Evolutionary conservation across 1,140 invertebrate genomes (phyloP).

Genomic region (Diachasmimorpha longicaudata): DNA sequence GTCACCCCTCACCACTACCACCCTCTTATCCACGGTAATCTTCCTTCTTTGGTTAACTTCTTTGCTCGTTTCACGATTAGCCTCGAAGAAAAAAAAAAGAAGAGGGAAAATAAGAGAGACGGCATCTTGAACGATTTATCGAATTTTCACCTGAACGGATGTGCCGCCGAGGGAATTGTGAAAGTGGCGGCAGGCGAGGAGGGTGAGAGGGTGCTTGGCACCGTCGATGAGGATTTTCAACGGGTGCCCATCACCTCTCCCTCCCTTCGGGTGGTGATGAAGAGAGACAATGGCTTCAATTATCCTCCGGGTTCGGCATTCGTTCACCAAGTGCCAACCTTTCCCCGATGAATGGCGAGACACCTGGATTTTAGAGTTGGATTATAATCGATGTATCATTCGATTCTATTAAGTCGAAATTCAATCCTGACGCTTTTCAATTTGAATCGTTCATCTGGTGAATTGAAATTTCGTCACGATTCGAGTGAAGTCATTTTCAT

Average conservation of each 20-base stretch:
- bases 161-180: not conserved
- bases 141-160: slow-evolving; percentile 21
- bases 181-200: not conserved
- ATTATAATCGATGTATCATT: slow-evolving; percentile 25
- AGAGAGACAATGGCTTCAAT: slow-evolving; percentile 32
- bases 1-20: not conserved
- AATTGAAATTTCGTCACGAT: not conserved
- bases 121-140: slow-evolving; percentile 20
- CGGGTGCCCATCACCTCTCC: slow-evolving; percentile 25
- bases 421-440: slow-evolving; percentile 19
- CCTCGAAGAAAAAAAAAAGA: slow-evolving; percentile 8
- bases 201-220: not conserved
- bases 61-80: slow-evolving; percentile 21
- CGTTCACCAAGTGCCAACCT: not conserved
- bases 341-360: not conserved
- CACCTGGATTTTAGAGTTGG: not conserved
- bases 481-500: slow-evolving; percentile 4
- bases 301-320: slow-evolving; percentile 15
- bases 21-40: slow-evolving; percentile 16
- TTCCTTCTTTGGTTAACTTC: slow-evolving; percentile 28
- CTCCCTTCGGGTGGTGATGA: slow-evolving; percentile 26
- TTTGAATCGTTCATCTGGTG: not conserved
- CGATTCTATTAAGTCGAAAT: slow-evolving; percentile 24
- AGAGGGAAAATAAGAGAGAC: not conserved
- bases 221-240: slow-evolving; percentile 22